Base-by-base conservation (phyloP, 2,888 invertebrate genomes). In the Salticus scenicus region DNA sequence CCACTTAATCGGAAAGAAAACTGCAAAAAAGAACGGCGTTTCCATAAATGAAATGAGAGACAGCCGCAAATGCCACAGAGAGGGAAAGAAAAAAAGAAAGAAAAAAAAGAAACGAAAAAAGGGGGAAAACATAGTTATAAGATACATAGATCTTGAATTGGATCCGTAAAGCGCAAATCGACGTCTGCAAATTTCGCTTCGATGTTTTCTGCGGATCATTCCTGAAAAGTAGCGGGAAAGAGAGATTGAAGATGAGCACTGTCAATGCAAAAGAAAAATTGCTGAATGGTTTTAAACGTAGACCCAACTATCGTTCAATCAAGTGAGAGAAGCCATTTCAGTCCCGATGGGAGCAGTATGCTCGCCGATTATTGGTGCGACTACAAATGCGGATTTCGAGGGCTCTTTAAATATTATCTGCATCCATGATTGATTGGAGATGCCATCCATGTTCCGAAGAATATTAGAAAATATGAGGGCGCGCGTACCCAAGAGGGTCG, bases 81-180 rank as follows among this genome's bases (percentile, higher is more conserved):
- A 30, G 28, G 0, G 41, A 63, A 73, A 67, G 17, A 7, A 37
- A 63, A 41, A 73, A 67, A 24, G 10, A 57, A 63, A 74, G 42
- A 27, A 33, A 28, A 70, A 69, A 67, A 67, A 30, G 5, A 20
- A 8, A 28, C n/a, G 33, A 57, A 73, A 84, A n/a, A n/a, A n/a
- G n/a, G n/a, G n/a, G n/a, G n/a, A n/a, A n/a, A n/a, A n/a, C n/a
- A n/a, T n/a, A n/a, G n/a, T n/a, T n/a, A 84, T 77, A 74, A 84
- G 84, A 84, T 77, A 85, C 74, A 85, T 79, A 78, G 78, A 73
- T 63, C 47, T 51, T 31, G 77, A 85, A 85, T 85, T 79, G 78
- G 84, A 70, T 74, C 67, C 80, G 81, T 47, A 85, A 85, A 85
- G 84, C 84, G 78, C 84, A 85, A 85, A 78, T 85, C 84, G 84